phyloP scores from a whole-genome alignment of 2,113 vertebrate species.

The Lota lota region DNA sequence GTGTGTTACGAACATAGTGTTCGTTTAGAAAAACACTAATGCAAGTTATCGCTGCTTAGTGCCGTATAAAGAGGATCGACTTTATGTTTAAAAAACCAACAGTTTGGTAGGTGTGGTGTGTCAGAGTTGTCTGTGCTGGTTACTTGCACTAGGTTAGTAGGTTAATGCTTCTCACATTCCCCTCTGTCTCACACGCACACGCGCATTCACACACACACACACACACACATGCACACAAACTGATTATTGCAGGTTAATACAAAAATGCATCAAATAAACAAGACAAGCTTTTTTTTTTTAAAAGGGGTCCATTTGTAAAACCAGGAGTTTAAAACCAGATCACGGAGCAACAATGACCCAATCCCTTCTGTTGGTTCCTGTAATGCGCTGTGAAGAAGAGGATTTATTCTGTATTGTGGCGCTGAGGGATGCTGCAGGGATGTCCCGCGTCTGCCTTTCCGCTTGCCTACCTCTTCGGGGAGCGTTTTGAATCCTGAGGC shows the following conservation, averaged over 20 bases:
- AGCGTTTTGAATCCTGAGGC: constrained; percentile 58
- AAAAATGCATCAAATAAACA: constrained; percentile 32
- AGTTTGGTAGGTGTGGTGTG: too few relatives aligned
- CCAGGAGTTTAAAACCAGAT: constrained; percentile 76
- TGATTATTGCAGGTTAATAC: constrained; percentile 50
- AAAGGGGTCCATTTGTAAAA: constrained; percentile 72
- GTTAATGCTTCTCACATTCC: too few relatives aligned
- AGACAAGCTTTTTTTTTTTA: constrained; percentile 61
- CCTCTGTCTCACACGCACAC: background rate
- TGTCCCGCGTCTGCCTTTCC: constrained; percentile 40
- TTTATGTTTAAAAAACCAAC: too few relatives aligned
- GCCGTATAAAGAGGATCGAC: too few relatives aligned
- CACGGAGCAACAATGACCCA: constrained; percentile 74
- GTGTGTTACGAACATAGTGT: too few relatives aligned
- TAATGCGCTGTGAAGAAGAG: constrained; percentile 73
- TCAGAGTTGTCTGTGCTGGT: too few relatives aligned
- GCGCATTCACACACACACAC: constrained; percentile 5
- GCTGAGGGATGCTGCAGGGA: constrained; percentile 57
- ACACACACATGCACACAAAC: background rate
- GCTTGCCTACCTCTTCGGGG: constrained; percentile 56
- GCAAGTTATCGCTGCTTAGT: too few relatives aligned
- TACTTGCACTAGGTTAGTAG: too few relatives aligned
- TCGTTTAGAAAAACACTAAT: background rate
- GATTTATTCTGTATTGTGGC: constrained; percentile 74
- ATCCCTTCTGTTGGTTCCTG: constrained; percentile 72